Evolutionary conservation across 2,797 vertebrate species (phyloP), one percentile per base, ranked within the genome.

Genomic region (Acomys russatus): DNA sequence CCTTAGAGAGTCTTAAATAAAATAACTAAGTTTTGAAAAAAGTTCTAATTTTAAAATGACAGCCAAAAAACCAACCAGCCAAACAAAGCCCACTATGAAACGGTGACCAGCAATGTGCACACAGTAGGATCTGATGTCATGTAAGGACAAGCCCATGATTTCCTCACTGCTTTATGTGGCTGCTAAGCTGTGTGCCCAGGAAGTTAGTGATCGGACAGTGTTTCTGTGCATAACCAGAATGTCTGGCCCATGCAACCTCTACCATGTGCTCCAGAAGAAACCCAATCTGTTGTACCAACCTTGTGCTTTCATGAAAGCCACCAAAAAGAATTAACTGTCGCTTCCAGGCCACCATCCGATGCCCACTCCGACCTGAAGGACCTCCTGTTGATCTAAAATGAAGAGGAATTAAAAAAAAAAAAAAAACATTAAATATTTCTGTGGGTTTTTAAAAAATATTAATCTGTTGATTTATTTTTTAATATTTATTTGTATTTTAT

Each of bases 281-380:
- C 4, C 49, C 28, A 9, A 10, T 80, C 71, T 66, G 38, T 30
- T 64, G 1, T 54, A 98, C 98, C 68, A 95, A 99, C 99, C 99
- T 99, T 6, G 98, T 88, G 12, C 99, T 99, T 97, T 99, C 99
- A 35, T 99, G 99, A 97, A 99, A 99, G n/a, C 99, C 99, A 93
- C 99, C 99, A 15, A 99, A 99, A 95, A 99, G 86, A 10, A 99
- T 97, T 92, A 99, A 98, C 76, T 99, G 99, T 94, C 98, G 99
- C 98, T 99, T 99, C 97, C 99, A 99, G 51, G 98, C 98, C 15
- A 99, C 99, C 99, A 99, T 99, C 30, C 99, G 98, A 97, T 99
- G 99, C 3, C 99, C 99, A 12, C 99, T 99, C 94, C 99, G 98
- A 4, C 99, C 99, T 0, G 99, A 99, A 10, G 99, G 99, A 49